Evolutionary conservation across 2,113 vertebrate genomes (phyloP).

Genomic region (Delphinus delphis): DNA sequence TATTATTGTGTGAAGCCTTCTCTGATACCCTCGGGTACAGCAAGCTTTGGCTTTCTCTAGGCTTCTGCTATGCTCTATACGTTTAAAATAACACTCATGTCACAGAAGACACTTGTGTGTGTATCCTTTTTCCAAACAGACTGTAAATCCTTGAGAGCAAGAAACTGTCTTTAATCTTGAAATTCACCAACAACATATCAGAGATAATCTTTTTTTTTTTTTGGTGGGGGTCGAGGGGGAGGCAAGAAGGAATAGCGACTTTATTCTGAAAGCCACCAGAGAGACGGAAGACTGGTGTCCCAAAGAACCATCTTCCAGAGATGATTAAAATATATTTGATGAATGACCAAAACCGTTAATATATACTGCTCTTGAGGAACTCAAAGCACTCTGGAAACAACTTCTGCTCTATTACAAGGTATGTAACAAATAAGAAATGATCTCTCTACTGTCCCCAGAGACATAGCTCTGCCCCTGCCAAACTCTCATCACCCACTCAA

Average conservation of each 20-base stretch:
- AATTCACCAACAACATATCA: not conserved
- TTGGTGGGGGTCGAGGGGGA: not conserved
- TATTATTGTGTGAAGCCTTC: not conserved
- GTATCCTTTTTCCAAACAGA: not conserved
- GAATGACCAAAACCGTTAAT: not conserved
- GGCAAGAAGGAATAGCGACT: not conserved
- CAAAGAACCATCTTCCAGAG: not conserved
- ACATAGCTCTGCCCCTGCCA: not conserved
- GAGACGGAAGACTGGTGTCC: not conserved
- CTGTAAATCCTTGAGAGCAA: not conserved
- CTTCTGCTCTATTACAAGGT: not conserved
- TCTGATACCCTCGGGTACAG: not conserved
- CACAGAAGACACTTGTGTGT: not conserved
- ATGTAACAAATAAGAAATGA: not conserved
- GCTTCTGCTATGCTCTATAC: not conserved
- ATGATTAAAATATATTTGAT: not conserved
- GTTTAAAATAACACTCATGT: not conserved
- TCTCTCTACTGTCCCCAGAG: not conserved
- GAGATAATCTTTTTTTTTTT: not conserved
- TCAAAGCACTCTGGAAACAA: not conserved
- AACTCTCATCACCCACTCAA: not conserved
- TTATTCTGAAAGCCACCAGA: not conserved
- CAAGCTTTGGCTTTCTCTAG: not conserved
- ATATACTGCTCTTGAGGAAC: not conserved
- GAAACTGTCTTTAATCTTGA: not conserved